phyloP scores from a whole-genome alignment of 2,113 vertebrate genomes.

The Crotalus tigris region DNA sequence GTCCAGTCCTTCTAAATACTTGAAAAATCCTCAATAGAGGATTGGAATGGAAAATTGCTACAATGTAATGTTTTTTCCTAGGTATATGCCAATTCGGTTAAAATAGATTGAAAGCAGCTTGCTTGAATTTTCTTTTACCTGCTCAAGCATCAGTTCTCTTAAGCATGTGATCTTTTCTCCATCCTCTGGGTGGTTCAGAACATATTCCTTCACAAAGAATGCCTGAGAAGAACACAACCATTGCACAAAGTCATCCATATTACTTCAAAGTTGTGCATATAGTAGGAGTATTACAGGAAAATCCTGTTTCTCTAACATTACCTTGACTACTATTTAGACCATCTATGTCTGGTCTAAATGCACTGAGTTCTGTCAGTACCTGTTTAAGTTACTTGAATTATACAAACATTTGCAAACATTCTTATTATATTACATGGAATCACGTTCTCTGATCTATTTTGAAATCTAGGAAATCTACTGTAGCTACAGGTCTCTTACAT shows the following conservation, averaged over 20 bases:
- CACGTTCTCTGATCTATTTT: background rate
- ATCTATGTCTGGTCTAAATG: background rate
- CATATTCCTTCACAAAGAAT: constrained; percentile 95
- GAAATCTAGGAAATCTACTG: background rate
- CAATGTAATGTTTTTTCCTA: background rate
- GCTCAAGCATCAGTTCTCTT: constrained; percentile 95
- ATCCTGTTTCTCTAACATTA: background rate
- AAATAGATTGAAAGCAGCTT: background rate
- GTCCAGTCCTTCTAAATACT: background rate
- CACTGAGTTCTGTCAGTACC: background rate
- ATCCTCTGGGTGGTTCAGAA: constrained; percentile 96
- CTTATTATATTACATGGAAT: background rate
- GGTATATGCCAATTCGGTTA: background rate
- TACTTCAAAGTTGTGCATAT: background rate
- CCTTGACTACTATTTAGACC: background rate
- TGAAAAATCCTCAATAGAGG: background rate
- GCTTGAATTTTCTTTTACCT: constrained; percentile 73
- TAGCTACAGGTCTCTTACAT: background rate
- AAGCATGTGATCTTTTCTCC: constrained; percentile 93
- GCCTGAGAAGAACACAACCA: constrained; percentile 72
- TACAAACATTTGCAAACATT: background rate
- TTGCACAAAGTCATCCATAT: constrained; percentile 10
- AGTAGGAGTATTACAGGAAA: background rate
- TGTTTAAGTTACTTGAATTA: background rate
- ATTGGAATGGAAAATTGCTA: background rate